phyloP scores from a whole-genome alignment of 92 coral and sea anemone genomes.

The Blastomussa wellsi region DNA sequence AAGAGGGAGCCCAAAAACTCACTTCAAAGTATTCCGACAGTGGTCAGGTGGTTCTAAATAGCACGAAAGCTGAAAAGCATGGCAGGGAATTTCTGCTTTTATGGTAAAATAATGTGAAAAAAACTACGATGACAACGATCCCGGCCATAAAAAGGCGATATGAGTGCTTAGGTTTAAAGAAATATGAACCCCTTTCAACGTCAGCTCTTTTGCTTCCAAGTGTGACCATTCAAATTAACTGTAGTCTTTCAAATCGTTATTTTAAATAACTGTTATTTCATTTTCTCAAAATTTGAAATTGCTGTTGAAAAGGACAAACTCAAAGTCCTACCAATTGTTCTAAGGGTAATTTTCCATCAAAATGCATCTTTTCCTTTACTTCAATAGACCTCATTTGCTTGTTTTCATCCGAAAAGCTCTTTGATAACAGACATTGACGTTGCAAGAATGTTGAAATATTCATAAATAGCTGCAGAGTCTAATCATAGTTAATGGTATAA shows the following conservation, averaged over 20 bases:
- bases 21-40: conserved; percentile 33
- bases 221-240: conserved; percentile 22
- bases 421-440: not conserved
- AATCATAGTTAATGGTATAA: too few relatives aligned
- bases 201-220: not conserved
- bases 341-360: not conserved
- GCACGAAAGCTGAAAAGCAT: conserved; percentile 8
- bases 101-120: too few relatives aligned
- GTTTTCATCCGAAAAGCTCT: not conserved
- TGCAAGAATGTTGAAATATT: not conserved
- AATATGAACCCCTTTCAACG: not conserved
- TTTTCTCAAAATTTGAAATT: not conserved
- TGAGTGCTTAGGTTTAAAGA: not conserved
- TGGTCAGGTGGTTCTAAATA: not conserved
- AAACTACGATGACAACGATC: not conserved
- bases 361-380: not conserved
- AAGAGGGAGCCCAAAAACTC: conserved; percentile 34
- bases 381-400: not conserved
- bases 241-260: not conserved
- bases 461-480: not conserved
- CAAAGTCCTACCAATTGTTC: not conserved
- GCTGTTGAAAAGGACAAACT: not conserved
- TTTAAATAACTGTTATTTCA: not conserved
- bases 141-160: not conserved
- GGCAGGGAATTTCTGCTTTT: not conserved